phyloP scores from a whole-genome alignment of 2,797 vertebrate genomes.

The Sus cebifrons region DNA sequence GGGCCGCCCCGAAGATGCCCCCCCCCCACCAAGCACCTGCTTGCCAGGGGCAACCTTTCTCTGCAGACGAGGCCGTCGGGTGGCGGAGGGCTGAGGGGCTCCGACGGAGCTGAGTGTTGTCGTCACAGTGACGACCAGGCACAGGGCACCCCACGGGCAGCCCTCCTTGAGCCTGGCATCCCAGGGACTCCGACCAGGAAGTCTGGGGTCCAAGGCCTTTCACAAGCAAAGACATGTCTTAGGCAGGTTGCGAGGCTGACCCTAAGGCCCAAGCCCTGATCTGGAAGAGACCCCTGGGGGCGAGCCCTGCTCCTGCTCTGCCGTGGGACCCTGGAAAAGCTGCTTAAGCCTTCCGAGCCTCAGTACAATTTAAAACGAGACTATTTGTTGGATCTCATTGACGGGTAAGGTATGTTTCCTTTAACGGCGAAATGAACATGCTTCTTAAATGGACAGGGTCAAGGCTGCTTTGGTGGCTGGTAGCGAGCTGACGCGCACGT shows the following conservation, averaged over 20 bases:
- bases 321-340: neutral
- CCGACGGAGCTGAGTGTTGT: neutral
- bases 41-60: neutral
- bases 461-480: accelerated
- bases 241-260: neutral
- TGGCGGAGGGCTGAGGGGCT: neutral
- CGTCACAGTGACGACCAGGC: neutral
- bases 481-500: accelerated
- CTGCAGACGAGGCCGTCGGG: neutral
- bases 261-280: no score
- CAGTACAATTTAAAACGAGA: neutral
- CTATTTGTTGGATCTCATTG: no score
- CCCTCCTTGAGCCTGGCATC: neutral
- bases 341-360: neutral
- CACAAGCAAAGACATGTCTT: neutral
- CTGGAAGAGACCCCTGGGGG: neutral
- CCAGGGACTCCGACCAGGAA: neutral
- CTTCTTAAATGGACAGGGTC: accelerated
- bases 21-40: neutral
- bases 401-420: neutral
- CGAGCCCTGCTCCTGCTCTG: neutral
- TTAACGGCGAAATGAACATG: neutral
- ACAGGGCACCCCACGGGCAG: neutral
- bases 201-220: neutral
- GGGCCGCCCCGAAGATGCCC: neutral